Conservation (phyloP, 2,113 vertebrate species). For the Craseonycteris thonglongyai region DNA sequence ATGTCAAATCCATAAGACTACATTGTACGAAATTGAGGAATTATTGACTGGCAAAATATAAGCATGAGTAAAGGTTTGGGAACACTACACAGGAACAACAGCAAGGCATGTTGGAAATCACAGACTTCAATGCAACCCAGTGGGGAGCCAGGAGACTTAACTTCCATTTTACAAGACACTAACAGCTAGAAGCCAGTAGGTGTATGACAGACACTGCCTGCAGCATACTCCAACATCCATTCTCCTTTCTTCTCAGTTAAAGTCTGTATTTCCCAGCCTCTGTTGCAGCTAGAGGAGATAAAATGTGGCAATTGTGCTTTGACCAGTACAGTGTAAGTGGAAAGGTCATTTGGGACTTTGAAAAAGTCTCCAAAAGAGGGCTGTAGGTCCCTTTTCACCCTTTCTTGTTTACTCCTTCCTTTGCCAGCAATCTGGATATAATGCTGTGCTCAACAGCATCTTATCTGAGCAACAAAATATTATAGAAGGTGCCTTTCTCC, state of each 20-base stretch:
- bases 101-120: neutral
- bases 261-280: neutral
- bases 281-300: neutral
- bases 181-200: neutral
- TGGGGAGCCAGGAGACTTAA: neutral
- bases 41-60: neutral
- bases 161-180: neutral
- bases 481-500: neutral
- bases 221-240: neutral
- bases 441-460: neutral
- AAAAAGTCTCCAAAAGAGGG: neutral
- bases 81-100: neutral
- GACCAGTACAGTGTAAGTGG: neutral
- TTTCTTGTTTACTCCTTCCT: neutral
- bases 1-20: neutral
- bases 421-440: neutral
- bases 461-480: neutral
- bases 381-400: neutral
- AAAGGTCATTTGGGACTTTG: neutral
- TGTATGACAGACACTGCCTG: neutral
- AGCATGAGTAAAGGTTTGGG: neutral
- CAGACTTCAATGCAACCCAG: neutral
- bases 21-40: neutral
- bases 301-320: neutral
- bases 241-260: neutral